A percentile compares a stretch with the other conserved stretches of the same genome.
These are phyloP conservation scores for Spodoptera littoralis DNA, from an alignment of 2,888 invertebrate genomes.

Conservation along the genomic window DNA sequence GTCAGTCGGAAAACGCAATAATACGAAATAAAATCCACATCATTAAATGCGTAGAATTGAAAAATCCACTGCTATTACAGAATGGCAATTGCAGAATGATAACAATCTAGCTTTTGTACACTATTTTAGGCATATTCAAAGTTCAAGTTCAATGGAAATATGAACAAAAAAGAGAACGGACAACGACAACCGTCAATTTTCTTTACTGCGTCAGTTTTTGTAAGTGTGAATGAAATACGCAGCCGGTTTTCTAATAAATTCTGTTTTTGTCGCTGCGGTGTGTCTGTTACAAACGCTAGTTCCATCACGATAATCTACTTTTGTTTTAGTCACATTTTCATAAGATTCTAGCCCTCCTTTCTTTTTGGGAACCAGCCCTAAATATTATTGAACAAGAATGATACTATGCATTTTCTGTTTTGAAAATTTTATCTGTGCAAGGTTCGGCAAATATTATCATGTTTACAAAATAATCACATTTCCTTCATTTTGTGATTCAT, in stretches of 20 bases:
- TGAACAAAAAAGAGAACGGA: constrained; percentile 1
- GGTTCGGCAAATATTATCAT: too few relatives aligned
- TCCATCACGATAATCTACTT: neutral
- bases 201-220: constrained; percentile 19
- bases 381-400: too few relatives aligned
- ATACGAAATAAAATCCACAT: constrained; percentile 6
- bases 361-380: neutral
- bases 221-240: constrained; percentile 16
- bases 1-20: constrained; percentile 13
- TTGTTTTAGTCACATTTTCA: constrained; percentile 1
- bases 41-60: constrained; percentile 15
- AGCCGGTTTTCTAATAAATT: constrained; percentile 25
- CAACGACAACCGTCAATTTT: constrained; percentile 17
- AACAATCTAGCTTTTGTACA: neutral
- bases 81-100: neutral
- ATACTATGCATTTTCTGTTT: neutral
- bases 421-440: too few relatives aligned
- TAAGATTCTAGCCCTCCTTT: neutral
- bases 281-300: constrained; percentile 3
- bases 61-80: constrained; percentile 1
- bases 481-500: too few relatives aligned
- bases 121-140: constrained; percentile 18
- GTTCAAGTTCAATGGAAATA: constrained; percentile 42
- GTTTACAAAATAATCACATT: too few relatives aligned
- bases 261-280: constrained; percentile 9